These are phyloP conservation scores for Artemia sinica DNA, from an alignment of 2,888 invertebrate genomes.

Conservation along the genomic window DNA sequence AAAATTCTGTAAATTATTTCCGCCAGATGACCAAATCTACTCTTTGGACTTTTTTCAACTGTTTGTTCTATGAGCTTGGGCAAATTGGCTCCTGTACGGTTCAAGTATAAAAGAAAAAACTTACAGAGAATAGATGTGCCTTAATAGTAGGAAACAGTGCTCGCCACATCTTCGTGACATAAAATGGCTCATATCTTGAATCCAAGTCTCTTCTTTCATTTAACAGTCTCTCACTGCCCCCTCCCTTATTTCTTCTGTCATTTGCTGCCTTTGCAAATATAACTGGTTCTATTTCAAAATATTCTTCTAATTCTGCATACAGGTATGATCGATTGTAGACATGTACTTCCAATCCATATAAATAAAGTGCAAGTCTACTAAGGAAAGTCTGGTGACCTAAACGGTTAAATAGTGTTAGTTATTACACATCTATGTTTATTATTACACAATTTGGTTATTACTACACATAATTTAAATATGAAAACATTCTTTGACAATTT, in stretches of 20 bases:
- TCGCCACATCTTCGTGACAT: conserved; percentile 63
- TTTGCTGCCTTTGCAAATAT: conserved; percentile 45
- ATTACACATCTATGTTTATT: too few species aligned
- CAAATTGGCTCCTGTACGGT: too few species aligned
- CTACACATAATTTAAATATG: too few species aligned
- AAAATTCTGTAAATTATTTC: too few species aligned
- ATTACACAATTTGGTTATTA: too few species aligned
- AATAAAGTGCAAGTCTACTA: conserved; percentile 68
- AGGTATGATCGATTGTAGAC: conserved; percentile 78
- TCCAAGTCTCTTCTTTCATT: conserved; percentile 34
- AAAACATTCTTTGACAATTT: too few species aligned
- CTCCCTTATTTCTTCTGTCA: conserved; percentile 27
- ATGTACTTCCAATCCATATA: conserved; percentile 87
- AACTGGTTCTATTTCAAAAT: conserved; percentile 63
- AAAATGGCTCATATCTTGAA: conserved; percentile 20
- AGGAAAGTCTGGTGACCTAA: conserved; percentile 86
- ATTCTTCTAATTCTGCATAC: conserved; percentile 67
- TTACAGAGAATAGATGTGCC: conserved; percentile 68
- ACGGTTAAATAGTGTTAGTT: conserved; percentile 27
- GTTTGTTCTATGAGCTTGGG: too few species aligned
- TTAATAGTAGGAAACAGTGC: conserved; percentile 92
- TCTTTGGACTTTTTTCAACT: too few species aligned
- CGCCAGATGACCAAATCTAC: too few species aligned
- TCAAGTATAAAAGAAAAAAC: conserved; percentile 27
- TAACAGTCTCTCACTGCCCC: conserved; percentile 10